These are phyloP conservation scores for Papilio dardanus DNA, from an alignment of 1,140 invertebrate species.

Conservation along the genomic window DNA sequence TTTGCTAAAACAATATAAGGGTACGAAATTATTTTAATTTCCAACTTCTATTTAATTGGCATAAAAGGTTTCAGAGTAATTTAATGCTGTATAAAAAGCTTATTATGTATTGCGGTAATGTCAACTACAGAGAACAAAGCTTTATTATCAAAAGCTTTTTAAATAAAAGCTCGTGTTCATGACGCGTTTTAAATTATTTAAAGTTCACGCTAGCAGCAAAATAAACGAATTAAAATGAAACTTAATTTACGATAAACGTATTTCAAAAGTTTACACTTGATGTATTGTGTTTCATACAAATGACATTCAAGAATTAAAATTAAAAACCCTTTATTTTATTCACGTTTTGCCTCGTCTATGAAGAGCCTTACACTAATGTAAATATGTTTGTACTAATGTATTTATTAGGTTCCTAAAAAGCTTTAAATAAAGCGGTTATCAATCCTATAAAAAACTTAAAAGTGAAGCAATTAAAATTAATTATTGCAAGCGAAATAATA, in stretches of 20 bases:
- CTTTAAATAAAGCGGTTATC: not conserved
- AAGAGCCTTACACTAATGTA: not conserved
- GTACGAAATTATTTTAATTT: no score
- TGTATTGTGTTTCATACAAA: not conserved
- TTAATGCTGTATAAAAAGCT: not conserved
- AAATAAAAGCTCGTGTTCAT: slow-evolving; percentile 22
- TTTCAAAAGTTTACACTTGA: not conserved
- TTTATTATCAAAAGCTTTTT: slow-evolving; percentile 5
- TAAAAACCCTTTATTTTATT: not conserved
- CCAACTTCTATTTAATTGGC: not conserved
- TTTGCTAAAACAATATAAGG: no score
- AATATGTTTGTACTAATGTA: not conserved
- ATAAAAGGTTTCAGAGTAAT: not conserved
- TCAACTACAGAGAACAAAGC: not conserved
- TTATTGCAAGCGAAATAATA: no score
- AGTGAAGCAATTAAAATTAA: no score
- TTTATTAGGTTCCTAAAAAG: slow-evolving; percentile 12
- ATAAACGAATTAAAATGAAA: not conserved
- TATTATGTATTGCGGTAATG: not conserved
- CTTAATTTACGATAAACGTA: not conserved
- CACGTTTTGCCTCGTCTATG: no score
- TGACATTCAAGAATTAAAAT: not conserved
- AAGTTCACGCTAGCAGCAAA: not conserved
- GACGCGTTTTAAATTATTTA: slow-evolving; percentile 13
- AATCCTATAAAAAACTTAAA: not conserved